Evolutionary conservation across 2,888 invertebrate species (phyloP), one percentile per base, ranked within the genome.

Genomic region (Heliconius cydno): DNA sequence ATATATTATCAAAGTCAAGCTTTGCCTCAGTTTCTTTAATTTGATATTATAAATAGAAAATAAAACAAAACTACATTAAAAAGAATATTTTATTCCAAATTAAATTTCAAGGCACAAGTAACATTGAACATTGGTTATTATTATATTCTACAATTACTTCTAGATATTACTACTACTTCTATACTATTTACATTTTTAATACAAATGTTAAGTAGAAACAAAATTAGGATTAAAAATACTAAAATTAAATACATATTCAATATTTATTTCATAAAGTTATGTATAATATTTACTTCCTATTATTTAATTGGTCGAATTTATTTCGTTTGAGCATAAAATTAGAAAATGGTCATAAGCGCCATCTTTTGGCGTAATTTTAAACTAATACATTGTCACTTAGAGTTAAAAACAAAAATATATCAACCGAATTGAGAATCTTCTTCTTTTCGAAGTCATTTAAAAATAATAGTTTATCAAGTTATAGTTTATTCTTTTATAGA

Each of bases 61-160:
- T 19, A 72, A 72, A 28, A 72, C 19, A 10, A 22, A 52, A 57
- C 1, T 30, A 72, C 22, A 0, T 52, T 46, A 57, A 52, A 65
- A 65, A 66, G 65, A 74, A 77, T 52, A 28, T 77, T 68, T 80
- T 80, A 74, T 74, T 82, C 76, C 65, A 81, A 80, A 76, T 52
- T 28, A 52, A 13, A 76, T 76, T 82, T 79, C 76, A 82, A 85
- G 84, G 84, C 85, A 86, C 84, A 82, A 82, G 77, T 84, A 72
- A 78, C 57, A 68, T 85, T 84, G 84, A 84, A 84, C 84, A 84
- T 81, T 72, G 46, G 28, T 72, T 76, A 30, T 52, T 75, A 13
- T 28, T 22, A 25, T 74, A 78, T 1, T 30, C 67, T 63, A 78
- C 46, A 38, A 72, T 65, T 76, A 73, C 38, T 12, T 57, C 60